Evolutionary conservation across 2,797 vertebrate species (phyloP).

Genomic region (Tadarida brasiliensis): DNA sequence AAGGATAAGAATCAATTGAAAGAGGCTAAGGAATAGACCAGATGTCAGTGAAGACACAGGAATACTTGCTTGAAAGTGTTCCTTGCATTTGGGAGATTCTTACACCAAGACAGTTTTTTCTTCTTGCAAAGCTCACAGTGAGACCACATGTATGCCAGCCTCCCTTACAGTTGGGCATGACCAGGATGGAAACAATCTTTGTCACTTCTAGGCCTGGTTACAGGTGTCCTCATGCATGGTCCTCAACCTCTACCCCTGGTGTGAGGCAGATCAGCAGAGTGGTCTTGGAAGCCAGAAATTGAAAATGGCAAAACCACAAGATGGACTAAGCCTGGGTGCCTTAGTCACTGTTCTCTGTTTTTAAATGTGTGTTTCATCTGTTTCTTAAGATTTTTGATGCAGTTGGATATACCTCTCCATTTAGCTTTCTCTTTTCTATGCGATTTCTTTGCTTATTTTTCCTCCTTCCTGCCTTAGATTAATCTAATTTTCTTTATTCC

Average conservation of each 20-base stretch:
- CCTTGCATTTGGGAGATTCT: neutral
- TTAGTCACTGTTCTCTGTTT: neutral
- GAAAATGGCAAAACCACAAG: neutral
- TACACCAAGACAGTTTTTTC: neutral
- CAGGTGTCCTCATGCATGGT: neutral
- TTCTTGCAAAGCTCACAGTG: neutral
- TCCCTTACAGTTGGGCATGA: neutral
- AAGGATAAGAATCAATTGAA: neutral
- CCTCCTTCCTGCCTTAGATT: neutral
- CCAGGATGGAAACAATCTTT: neutral
- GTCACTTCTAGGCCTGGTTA: neutral
- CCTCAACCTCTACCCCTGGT: neutral
- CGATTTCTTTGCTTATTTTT: neutral
- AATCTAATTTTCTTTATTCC: neutral
- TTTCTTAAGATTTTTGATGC: neutral
- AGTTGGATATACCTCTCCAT: neutral
- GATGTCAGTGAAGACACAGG: neutral
- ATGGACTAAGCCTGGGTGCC: neutral
- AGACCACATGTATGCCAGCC: neutral
- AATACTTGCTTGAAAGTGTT: neutral
- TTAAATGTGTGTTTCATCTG: neutral
- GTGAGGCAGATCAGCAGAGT: neutral
- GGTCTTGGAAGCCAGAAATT: neutral
- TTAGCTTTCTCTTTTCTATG: constrained; percentile 5
- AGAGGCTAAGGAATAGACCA: neutral